Evolutionary conservation across 2,113 vertebrate species (phyloP), one percentile per base, ranked within the genome.

Genomic region (Oryzias woworae): DNA sequence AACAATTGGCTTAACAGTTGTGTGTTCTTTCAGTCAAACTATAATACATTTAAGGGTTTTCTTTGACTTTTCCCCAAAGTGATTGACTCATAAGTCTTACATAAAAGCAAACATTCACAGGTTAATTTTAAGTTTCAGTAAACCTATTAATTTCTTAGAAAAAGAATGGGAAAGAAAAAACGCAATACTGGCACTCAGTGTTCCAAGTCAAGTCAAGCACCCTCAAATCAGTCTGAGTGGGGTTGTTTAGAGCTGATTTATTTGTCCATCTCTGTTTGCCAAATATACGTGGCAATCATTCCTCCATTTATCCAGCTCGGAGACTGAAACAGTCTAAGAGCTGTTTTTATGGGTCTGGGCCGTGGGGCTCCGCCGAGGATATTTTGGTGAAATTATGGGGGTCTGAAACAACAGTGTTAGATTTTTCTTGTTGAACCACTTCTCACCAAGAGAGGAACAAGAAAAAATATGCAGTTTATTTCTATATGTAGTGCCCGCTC

Each of bases 341-440:
- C 55, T 63, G 22, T 58, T 70, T 66, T 71, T 20, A 57, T 59
- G 50, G 43, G 14, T 47, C 28, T 31, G 14, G 59, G 56, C 3
- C 5, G 1, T 50, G 42, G 53, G 42, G 41, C 14, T 14, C 6
- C 26, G 31, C n/a, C 54, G 17, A 54, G 18, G 24, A 45, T 58
- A 63, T 72, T 69, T 52, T 50, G 31, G 43, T 54, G 23, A 71
- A 74, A 73, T 76, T 23, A 71, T 26, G 69, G 62, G 10, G 18
- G 13, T 48, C 13, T 48, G 23, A 63, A 46, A 65, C 31, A 20
- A 48, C 28, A 49, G 57, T 22, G 43, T 62, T 62, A 53, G 13
- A 26, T 12, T 28, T 28, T 28, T 36, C 36, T 36, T 36, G 36
- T 1, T 12, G 12, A 36, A 36, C 10, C 10, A 36, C 36, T 36